These are phyloP conservation scores for Pararge aegeria DNA, from an alignment of 1,140 invertebrate species.

Conservation along the genomic window DNA sequence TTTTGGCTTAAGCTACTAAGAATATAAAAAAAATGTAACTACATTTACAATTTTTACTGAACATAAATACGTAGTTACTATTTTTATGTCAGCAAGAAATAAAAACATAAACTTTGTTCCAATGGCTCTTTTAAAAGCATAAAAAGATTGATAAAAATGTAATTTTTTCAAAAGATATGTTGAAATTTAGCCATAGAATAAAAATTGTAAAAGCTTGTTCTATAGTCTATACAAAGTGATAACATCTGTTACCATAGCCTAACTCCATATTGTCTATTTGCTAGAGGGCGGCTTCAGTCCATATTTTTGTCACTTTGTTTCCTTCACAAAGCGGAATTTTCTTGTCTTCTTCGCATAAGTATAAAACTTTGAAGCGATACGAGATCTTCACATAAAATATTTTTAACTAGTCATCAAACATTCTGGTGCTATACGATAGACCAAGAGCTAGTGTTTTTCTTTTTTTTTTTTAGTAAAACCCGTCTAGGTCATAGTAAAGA, in stretches of 20 bases:
- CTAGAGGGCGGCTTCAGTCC: background rate
- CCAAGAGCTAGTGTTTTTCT: background rate
- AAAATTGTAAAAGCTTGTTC: background rate
- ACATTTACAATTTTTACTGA: no score
- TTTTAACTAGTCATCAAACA: slow-evolving; percentile 27
- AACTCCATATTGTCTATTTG: background rate
- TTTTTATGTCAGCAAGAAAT: no score
- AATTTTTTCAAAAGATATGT: background rate
- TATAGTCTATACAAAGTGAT: background rate
- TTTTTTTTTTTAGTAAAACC: no score
- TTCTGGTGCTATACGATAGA: background rate
- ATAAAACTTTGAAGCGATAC: slow-evolving; percentile 7
- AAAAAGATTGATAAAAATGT: no score
- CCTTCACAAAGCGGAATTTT: slow-evolving; percentile 4
- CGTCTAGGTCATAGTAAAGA: no score
- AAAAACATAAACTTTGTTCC: no score
- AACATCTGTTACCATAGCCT: background rate
- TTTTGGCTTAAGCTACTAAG: no score
- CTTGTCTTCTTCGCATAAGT: background rate
- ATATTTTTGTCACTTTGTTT: slow-evolving; percentile 3
- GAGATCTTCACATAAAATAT: slow-evolving; percentile 13
- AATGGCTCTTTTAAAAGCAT: no score
- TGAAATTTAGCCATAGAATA: background rate
- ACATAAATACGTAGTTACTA: no score
- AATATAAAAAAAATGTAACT: no score